Evolutionary conservation across 2,888 invertebrate species (phyloP), one percentile per base, ranked within the genome.

Genomic region (Heteromyza rotundicornis): DNA sequence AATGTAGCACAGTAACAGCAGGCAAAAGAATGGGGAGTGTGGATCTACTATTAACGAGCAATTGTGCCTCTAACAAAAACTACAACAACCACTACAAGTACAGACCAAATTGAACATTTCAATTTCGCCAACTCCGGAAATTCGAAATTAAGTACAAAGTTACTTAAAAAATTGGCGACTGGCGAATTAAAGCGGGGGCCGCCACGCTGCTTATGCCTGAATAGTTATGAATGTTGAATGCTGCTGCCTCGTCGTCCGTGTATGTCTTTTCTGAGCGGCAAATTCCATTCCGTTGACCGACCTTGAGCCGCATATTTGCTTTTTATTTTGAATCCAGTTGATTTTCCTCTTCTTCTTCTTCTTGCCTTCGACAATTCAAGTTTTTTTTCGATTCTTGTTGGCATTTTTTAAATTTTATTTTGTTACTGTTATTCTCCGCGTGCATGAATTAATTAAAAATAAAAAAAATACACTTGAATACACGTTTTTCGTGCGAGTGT

Each of bases 281-380:
- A 36, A 74, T 60, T 76, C 76, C 75, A 72, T 60, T 76, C 76
- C 75, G 73, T 74, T 74, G 74, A 77, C 76, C 77, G 77, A 76
- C 77, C 77, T 77, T 77, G 77, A 73, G 72, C n/a, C 72, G 68
- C 69, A 70, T 75, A 76, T 75, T 74, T 72, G 67, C 60, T 57
- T 63, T n/a, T 22, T 57, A 24, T 27, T 27, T 27, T 59, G 27
- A 2, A 12, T 22, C 19, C 22, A 24, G 50, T 52, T 47, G 51
- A 12, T 58, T 12, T 52, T 57, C 51, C 22, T 3, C 47, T 16
- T 58, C 10, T 52, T 57, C 51, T 32, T 3, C 47, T 60, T 27
- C 22, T 24, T 60, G 23, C 20, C 40, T 24, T 60, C 1, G 35
- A 49, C 27, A 22, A 55, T 63, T 36, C 36, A 59, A 54, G 49